Evolutionary conservation across 2,888 invertebrate genomes (phyloP), one percentile per base, ranked within the genome.

Genomic region (Rhogogaster chlorosoma): DNA sequence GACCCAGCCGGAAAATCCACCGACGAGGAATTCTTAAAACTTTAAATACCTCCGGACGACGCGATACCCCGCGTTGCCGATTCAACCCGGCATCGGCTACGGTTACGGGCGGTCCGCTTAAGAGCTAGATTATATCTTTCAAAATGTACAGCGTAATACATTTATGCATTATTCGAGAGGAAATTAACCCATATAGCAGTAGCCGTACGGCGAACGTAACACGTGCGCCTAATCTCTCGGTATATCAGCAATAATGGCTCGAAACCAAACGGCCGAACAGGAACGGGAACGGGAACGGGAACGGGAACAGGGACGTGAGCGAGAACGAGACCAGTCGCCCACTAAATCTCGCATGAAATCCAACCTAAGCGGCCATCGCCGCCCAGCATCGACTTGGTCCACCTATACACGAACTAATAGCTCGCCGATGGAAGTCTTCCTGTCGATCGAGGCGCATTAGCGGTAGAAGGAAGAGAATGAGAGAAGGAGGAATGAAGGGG

Each of bases 141-240:
- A 84, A 86, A 87, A 87, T 87, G 86, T 84, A 84, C 84, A 78
- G 83, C 84, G 88, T 88, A 87, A 89, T 88, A 85, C 88, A 89
- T 89, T 88, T 89, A 87, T 86, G 87, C 87, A 88, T 88, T 86
- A 87, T 86, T 85, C 83, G 86, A 67, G 85, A 87, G 88, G 87
- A 88, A 88, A 88, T 89, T 88, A 89, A 89, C 89, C 88, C 86
- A 87, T 87, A 88, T 86, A 86, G 84, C 84, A 88, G 87, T 86
- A 86, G 84, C 85, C 83, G 86, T 86, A 88, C 88, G 87, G 87
- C 86, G 87, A 87, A 89, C 87, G 92, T 92, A 93, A 92, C 92
- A 92, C 90, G 91, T 92, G 92, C 90, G 90, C 88, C 91, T 92
- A 92, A 92, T 92, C 92, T 92, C 89, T 85, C 90, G 89, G 89